Evolutionary conservation across 2,113 vertebrate genomes (phyloP).

Genomic region (Dromaius novaehollandiae): DNA sequence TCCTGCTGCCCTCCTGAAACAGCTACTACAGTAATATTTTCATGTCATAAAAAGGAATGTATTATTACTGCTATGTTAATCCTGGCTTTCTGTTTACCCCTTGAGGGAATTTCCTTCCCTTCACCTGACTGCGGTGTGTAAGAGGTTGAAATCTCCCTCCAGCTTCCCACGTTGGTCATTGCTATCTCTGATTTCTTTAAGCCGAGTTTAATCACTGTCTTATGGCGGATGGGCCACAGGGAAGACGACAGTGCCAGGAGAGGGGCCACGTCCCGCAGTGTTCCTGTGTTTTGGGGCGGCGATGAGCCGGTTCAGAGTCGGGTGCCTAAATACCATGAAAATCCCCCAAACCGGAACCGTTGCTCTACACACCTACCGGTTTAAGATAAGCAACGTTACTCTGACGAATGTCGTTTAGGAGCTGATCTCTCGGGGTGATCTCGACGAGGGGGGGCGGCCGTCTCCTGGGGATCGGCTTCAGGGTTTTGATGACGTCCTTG

Average conservation of each 20-base stretch:
- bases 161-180: not conserved
- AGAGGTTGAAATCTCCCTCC: not conserved
- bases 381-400: conserved; percentile 95
- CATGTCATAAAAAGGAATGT: not conserved
- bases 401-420: conserved; percentile 90
- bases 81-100: not conserved
- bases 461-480: conserved; percentile 89
- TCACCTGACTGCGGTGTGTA: no score
- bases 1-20: not conserved
- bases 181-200: not conserved
- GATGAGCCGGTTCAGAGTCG: no score
- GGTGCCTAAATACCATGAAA: no score
- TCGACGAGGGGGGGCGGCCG: conserved; percentile 88
- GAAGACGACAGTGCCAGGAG: no score
- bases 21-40: rapidly evolving
- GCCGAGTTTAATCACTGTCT: no score
- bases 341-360: no score
- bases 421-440: conserved; percentile 88
- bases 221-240: no score
- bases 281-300: no score
- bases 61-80: rapidly evolving
- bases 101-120: not conserved
- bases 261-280: no score
- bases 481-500: conserved; percentile 88
- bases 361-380: conserved; percentile 75